Conservation (phyloP, 2,888 invertebrate species). For the Monochamus alternatus region DNA sequence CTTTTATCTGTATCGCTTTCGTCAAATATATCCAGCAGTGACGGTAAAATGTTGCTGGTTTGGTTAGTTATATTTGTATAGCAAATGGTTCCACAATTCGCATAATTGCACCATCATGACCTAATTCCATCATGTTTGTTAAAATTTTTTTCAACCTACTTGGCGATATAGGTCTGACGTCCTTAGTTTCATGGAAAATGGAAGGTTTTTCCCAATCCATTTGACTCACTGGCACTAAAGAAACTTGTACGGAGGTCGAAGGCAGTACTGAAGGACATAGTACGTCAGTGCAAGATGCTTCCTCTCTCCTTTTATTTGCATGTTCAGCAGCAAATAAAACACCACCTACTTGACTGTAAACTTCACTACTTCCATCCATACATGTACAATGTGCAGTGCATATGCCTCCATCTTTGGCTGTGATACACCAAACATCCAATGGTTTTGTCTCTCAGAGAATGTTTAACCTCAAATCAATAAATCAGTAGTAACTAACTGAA, state of each 20-base stretch:
- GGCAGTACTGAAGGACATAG: constrained; percentile 28
- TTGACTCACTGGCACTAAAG: constrained; percentile 23
- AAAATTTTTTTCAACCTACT: constrained; percentile 24
- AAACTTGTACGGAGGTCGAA: constrained; percentile 14
- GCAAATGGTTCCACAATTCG: constrained; percentile 38
- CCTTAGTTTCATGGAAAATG: constrained; percentile 8
- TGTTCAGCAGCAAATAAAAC: constrained; percentile 35
- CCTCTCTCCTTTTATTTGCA: constrained; percentile 29
- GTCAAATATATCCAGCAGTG: constrained; percentile 17
- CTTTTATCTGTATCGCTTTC: neutral
- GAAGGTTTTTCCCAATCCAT: constrained; percentile 36
- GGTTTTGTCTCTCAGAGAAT: constrained; percentile 43
- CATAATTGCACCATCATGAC: constrained; percentile 16
- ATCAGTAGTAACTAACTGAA: neutral
- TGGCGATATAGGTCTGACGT: constrained; percentile 5
- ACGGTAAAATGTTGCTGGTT: constrained; percentile 3
- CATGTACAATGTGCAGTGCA: constrained; percentile 41
- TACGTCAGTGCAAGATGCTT: constrained; percentile 35
- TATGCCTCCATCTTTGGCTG: constrained; percentile 39
- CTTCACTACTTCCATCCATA: constrained; percentile 45
- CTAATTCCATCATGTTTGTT: neutral
- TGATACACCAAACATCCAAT: constrained; percentile 40
- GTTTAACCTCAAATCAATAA: constrained; percentile 44
- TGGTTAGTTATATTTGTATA: constrained; percentile 4
- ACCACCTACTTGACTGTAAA: constrained; percentile 44